phyloP scores from a whole-genome alignment of 30 jellyfish, hydroid and myxozoan species.

The Hydractinia echinata region DNA sequence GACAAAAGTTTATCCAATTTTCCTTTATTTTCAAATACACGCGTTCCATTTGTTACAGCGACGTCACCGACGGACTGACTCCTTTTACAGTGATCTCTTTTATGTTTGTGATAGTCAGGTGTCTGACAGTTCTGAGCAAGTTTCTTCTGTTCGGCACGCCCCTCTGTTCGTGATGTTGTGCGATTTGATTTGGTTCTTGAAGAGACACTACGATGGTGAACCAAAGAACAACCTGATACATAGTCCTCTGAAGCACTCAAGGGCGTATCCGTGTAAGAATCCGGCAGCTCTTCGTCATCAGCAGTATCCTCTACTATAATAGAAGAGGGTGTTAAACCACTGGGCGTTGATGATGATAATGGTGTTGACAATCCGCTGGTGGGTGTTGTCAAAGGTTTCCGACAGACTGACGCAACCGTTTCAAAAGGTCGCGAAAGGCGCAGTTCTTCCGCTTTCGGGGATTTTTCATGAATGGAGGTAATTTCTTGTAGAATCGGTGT shows the following conservation, averaged over 20 bases:
- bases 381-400: slow-evolving; percentile 13
- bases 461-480: neutral
- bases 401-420: slow-evolving; percentile 16
- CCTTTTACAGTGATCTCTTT: slow-evolving; percentile 8
- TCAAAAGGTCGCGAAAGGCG: slow-evolving; percentile 23
- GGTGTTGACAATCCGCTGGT: neutral
- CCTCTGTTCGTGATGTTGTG: slow-evolving; percentile 44
- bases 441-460: slow-evolving; percentile 22
- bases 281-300: neutral
- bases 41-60: slow-evolving; percentile 8
- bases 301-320: neutral
- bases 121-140: neutral
- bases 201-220: slow-evolving; percentile 51
- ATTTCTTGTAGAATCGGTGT: neutral
- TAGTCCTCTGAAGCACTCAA: slow-evolving; percentile 74
- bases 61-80: slow-evolving; percentile 15
- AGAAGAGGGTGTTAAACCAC: neutral
- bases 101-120: neutral
- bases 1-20: slow-evolving; percentile 13
- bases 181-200: slow-evolving; percentile 24
- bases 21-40: slow-evolving; percentile 14
- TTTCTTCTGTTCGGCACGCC: slow-evolving; percentile 54
- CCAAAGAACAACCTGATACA: slow-evolving; percentile 75
- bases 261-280: slow-evolving; percentile 40
- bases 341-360: slow-evolving; percentile 7